Percentiles rank a stretch among this genome's conserved stretches.
These are phyloP conservation scores for Coptotermes formosanus DNA, from an alignment of 1,140 invertebrate genomes.

Conservation along the genomic window DNA sequence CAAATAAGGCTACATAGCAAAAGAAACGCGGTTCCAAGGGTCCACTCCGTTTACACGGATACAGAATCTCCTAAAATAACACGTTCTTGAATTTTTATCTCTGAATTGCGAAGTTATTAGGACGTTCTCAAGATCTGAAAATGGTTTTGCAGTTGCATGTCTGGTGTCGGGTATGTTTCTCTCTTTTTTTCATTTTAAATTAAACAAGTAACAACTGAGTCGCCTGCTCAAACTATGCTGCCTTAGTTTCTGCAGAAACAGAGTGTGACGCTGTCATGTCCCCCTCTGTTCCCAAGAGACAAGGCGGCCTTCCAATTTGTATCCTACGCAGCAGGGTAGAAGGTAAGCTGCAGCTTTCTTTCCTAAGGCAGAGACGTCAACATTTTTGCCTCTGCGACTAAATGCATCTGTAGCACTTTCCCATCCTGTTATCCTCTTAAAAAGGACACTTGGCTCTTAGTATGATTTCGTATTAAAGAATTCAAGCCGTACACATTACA, in stretches of 20 bases:
- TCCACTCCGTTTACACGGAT: neutral
- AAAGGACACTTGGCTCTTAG: too few species aligned
- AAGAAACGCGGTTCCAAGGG: neutral
- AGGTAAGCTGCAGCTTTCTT: neutral
- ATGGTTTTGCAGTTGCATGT: neutral
- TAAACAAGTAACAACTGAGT: neutral
- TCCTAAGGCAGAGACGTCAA: neutral
- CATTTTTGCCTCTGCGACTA: neutral
- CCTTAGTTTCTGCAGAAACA: neutral
- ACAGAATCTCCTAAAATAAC: neutral
- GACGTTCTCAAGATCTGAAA: neutral
- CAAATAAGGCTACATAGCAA: neutral
- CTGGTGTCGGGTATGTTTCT: neutral
- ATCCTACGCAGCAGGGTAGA: neutral
- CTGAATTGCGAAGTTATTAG: neutral
- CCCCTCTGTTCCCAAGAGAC: neutral
- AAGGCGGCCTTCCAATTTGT: neutral
- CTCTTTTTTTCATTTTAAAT: slow-evolving; percentile 13
- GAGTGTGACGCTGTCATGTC: neutral
- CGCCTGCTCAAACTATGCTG: neutral
- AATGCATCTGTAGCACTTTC: neutral
- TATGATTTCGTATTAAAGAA: too few species aligned
- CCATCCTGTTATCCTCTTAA: neutral
- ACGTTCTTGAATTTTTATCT: neutral
- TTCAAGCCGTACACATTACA: too few species aligned